Evolutionary conservation across 2,797 vertebrate genomes (phyloP).

Genomic region (Myripristis jacobus): DNA sequence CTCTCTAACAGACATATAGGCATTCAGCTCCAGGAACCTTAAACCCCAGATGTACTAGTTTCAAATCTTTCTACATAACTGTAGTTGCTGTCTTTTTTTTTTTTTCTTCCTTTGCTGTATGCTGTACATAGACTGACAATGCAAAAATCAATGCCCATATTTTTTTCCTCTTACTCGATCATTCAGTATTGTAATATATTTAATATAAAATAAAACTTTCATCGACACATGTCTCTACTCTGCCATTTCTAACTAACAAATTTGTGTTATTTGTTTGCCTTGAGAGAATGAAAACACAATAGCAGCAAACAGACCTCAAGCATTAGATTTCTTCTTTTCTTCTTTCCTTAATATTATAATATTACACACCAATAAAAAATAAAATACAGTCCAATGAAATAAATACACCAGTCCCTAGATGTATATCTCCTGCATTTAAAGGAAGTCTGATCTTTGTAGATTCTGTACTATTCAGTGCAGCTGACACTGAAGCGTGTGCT

Average conservation of each 20-base stretch:
- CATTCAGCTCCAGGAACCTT: constrained; percentile 55
- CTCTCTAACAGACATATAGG: constrained; percentile 24
- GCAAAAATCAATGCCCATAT: constrained; percentile 82
- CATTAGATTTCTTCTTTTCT: too few relatives aligned
- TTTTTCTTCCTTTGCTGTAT: constrained; percentile 67
- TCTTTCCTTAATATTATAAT: too few relatives aligned
- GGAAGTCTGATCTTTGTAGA: too few relatives aligned
- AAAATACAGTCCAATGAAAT: too few relatives aligned
- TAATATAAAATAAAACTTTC: constrained; percentile 91
- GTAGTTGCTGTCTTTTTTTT: constrained; percentile 67
- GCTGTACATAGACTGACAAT: constrained; percentile 83
- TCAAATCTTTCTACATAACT: constrained; percentile 56
- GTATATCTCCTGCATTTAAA: too few relatives aligned
- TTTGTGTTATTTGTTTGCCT: not conserved
- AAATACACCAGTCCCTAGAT: too few relatives aligned
- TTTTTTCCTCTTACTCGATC: constrained; percentile 80
- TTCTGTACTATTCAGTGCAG: too few relatives aligned
- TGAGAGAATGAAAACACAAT: not conserved
- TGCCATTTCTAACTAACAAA: constrained; percentile 27
- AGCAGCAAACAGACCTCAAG: not conserved
- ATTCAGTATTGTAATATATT: constrained; percentile 91
- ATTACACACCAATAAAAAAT: too few relatives aligned
- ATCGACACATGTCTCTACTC: constrained; percentile 70
- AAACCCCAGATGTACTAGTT: constrained; percentile 46
- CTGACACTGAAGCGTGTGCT: not conserved